These are phyloP conservation scores for Paracentrotus lividus DNA, from an alignment of 53 echinoderm and acorn worm species.

Conservation along the genomic window DNA sequence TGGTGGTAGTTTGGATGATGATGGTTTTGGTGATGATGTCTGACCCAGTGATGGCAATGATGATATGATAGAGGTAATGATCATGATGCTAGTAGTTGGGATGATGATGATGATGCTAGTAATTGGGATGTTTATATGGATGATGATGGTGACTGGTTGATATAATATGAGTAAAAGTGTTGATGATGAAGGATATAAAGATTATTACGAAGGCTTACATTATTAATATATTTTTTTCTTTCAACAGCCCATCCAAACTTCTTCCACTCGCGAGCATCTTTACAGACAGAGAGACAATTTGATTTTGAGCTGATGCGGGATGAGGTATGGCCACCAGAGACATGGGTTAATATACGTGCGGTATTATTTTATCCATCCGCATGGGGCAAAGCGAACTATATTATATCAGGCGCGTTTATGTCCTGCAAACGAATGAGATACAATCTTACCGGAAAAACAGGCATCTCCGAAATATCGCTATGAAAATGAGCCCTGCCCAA, in stretches of 20 bases:
- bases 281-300: too few relatives aligned
- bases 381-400: not conserved
- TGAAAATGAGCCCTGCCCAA: slow-evolving; percentile 63
- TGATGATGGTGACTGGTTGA: not conserved
- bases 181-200: too few relatives aligned
- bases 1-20: not conserved
- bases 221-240: not conserved
- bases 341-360: not conserved
- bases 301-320: not conserved
- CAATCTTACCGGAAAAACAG: slow-evolving; percentile 56
- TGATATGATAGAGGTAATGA: not conserved
- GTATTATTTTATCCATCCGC: slow-evolving; percentile 43
- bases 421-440: slow-evolving; percentile 59
- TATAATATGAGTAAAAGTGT: too few relatives aligned
- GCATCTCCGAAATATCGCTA: slow-evolving; percentile 62
- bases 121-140: not conserved
- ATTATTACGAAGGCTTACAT: too few relatives aligned
- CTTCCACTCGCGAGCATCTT: too few relatives aligned
- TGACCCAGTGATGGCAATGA: too few relatives aligned
- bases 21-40: not conserved
- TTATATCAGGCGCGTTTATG: slow-evolving; percentile 28
- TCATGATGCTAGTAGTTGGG: not conserved
- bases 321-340: not conserved
- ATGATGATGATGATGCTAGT: not conserved
- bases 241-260: too few relatives aligned